Conservation (phyloP, 1,140 invertebrate species). For the Sipha flava region DNA sequence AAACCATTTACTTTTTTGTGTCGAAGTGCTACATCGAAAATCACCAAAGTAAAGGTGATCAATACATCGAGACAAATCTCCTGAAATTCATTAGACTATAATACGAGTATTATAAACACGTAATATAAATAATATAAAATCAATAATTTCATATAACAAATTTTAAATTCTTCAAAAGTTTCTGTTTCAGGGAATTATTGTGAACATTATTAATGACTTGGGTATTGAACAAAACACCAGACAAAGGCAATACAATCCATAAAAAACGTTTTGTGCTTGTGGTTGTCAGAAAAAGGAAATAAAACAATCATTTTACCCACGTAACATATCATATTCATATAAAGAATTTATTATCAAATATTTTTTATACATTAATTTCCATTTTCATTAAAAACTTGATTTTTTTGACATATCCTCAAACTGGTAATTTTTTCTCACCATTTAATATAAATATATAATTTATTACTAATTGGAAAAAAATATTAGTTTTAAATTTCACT, state of each 20-base stretch:
- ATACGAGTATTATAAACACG: background rate
- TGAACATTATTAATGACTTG: accelerated
- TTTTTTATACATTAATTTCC: no score
- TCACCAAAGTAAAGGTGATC: background rate
- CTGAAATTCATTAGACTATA: background rate
- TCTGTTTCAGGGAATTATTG: background rate
- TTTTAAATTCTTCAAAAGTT: background rate
- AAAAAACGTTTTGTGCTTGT: background rate
- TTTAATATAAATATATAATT: no score
- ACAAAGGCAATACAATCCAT: background rate
- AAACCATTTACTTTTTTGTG: background rate
- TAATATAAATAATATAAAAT: background rate
- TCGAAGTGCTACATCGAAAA: background rate
- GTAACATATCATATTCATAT: background rate
- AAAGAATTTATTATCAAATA: no score
- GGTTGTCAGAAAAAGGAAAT: background rate
- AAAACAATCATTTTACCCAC: background rate
- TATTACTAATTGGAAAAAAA: no score
- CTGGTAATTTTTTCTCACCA: no score
- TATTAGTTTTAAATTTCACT: no score
- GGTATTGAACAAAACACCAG: background rate
- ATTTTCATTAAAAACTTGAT: no score
- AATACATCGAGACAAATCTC: background rate
- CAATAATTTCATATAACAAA: background rate
- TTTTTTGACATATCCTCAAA: no score